Evolutionary conservation across 2,888 invertebrate genomes (phyloP).

Genomic region (Eupithecia centaureata): DNA sequence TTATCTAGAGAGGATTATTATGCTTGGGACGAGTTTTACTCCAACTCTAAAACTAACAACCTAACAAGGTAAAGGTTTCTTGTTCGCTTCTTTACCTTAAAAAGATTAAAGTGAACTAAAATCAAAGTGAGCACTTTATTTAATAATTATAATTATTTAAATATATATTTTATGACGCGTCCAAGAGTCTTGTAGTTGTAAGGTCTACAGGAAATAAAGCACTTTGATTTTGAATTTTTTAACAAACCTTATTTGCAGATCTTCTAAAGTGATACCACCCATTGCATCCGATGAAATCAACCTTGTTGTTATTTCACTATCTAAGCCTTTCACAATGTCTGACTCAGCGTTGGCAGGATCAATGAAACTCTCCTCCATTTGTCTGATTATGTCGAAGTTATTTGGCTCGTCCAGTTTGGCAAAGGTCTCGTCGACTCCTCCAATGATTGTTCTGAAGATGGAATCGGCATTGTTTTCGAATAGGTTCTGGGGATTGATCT

Average conservation of each 20-base stretch:
- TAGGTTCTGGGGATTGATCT: neutral
- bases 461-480: constrained; percentile 27
- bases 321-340: neutral
- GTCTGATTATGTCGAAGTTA: neutral
- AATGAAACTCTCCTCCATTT: neutral
- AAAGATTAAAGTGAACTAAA: no score
- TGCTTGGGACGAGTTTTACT: no score
- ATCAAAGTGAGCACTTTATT: no score
- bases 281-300: neutral
- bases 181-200: no score
- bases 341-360: neutral
- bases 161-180: no score
- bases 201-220: no score
- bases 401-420: constrained; percentile 10
- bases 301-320: neutral
- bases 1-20: no score
- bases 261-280: neutral
- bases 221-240: no score
- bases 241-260: neutral
- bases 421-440: constrained; percentile 20
- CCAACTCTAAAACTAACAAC: no score
- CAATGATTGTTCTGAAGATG: constrained; percentile 32
- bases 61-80: no score
- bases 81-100: no score
- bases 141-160: no score